These are phyloP conservation scores for Hydropsyche tenuis DNA, from an alignment of 1,140 invertebrate species.

Conservation along the genomic window DNA sequence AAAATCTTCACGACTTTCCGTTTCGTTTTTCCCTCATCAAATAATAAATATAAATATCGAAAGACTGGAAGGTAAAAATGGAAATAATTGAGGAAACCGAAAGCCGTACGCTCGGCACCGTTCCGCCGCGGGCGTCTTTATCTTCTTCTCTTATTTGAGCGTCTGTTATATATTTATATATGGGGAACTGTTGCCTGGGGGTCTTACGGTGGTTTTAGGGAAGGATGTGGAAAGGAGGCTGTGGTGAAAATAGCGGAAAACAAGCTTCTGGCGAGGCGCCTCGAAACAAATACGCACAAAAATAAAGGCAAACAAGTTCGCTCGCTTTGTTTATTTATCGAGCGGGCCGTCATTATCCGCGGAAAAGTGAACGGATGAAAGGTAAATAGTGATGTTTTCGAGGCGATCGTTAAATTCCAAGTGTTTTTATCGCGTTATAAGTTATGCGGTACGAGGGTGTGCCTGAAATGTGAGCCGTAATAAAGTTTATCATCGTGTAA, in stretches of 20 bases:
- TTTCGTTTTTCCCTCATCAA: constrained; percentile 14
- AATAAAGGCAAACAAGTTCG: neutral
- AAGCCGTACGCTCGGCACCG: neutral
- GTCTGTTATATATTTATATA: constrained; percentile 48
- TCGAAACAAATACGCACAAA: constrained; percentile 31
- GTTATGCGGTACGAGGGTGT: no score
- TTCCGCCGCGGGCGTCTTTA: constrained; percentile 38
- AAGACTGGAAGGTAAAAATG: constrained; percentile 14
- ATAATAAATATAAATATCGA: constrained; percentile 16
- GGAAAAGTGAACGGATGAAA: no score
- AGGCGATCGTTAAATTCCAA: no score
- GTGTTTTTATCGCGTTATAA: no score
- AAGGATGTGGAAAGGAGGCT: constrained; percentile 8
- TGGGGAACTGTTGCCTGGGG: neutral
- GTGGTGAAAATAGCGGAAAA: constrained; percentile 36
- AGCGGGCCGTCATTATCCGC: no score
- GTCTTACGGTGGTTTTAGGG: neutral
- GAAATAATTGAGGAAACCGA: constrained; percentile 21
- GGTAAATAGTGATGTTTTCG: no score
- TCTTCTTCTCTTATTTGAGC: constrained; percentile 47
- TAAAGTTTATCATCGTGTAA: no score
- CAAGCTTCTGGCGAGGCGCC: constrained; percentile 37
- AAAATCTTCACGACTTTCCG: neutral
- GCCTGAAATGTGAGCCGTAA: no score
- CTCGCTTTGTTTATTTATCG: neutral